Evolutionary conservation across 2,113 vertebrate genomes (phyloP), one percentile per base, ranked within the genome.

Genomic region (Canis aureus): DNA sequence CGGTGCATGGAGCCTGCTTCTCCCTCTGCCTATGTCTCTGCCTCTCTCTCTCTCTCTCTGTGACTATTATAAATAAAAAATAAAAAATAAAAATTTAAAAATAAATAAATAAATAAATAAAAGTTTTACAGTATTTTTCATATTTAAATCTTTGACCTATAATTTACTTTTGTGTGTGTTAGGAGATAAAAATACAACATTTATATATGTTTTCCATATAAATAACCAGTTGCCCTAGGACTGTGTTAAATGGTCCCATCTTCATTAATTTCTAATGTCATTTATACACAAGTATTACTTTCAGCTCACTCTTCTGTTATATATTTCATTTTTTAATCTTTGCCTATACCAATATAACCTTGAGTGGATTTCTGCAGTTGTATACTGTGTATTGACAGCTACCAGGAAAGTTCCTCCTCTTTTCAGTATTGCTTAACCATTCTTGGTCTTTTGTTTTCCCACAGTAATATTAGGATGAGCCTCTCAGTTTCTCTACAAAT

Each of bases 131-230:
- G 1, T 78, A 69, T 82, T 90, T 85, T 62, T 92, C 32, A 66
- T 29, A 87, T 87, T 73, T 95, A 93, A 93, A 79, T 93, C 35
- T 93, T 86, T 84, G 38, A 43, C 67, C 6, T 60, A 80, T 19
- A 81, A 3, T 81, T 91, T 49, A 51, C 43, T 57, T 91, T 83
- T 85, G 29, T 92, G 11, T 85, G 27, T 53, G 4, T 7, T 38
- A 12, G 69, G 43, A 53, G 8, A 76, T 82, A 71, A 93, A 69
- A 82, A n/a, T 64, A n/a, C 7, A 71, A 1, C 38, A 43, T 43
- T 43, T 43, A 43, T 51, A 76, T 60, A 43, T 87, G 71, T 92
- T 86, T 66, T 32, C 38, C 43, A 29, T 78, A 22, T 74, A 84
- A 85, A 84, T 64, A 92, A 83, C 51, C 20, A 80, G 7, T 82